Evolutionary conservation across 2,797 vertebrate species (phyloP), one percentile per base, ranked within the genome.

Genomic region (Macrochelys suwanniensis): DNA sequence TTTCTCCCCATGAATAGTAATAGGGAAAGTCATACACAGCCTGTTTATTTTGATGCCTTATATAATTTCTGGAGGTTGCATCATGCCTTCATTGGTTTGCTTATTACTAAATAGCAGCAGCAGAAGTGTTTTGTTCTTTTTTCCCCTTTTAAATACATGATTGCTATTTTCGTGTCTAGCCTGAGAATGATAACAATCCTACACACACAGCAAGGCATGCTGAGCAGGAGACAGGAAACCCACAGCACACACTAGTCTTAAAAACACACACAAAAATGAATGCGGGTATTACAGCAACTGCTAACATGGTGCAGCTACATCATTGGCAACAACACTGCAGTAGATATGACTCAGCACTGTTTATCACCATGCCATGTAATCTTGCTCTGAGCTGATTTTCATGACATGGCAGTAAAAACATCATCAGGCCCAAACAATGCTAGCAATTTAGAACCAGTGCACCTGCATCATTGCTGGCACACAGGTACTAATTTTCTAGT

Each of bases 281-380:
- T 51, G 37, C 2, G 0, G 1, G 2, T 42, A 9, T 76, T 88
- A 61, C 68, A 77, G 47, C 45, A 76, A 26, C 3, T 5, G 6
- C 74, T 25, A 74, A 57, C 5, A 2, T 16, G 10, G 10, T 13
- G 57, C 45, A 56, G 2, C 45, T 16, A 1, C 3, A 11, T n/a
- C 4, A 79, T 12, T 25, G 71, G 71, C 11, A 74, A 45, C 71
- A 74, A 76, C 42, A 4, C 31, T 68, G 65, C 31, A 50, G 33
- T 16, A 78, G n/a, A 54, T 4, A 37, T 51, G 9, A 6, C 17
- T 33, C 50, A 53, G 17, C 2, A 0, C 8, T 77, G 42, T 47
- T 85, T 57, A 37, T 42, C 9, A 76, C 23, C 45, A 47, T 47
- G 25, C 74, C 7, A 37, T 28, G 13, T 42, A 56, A 81, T 12